phyloP scores from a whole-genome alignment of 2,888 invertebrate genomes.

The Odontocerum albicorne region DNA sequence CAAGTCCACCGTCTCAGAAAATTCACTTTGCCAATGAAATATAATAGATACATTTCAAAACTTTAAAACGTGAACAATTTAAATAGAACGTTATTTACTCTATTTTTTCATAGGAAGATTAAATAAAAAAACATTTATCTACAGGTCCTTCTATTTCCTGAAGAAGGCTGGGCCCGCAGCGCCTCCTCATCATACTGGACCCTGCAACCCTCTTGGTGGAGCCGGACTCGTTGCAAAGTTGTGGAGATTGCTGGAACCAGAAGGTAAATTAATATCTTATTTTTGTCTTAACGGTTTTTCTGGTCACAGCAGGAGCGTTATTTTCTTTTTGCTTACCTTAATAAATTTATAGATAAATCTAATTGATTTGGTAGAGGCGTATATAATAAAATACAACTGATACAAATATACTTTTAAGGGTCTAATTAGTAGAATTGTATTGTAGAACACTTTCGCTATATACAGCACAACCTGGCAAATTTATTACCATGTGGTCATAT shows the following conservation, averaged over 20 bases:
- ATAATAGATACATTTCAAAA: too few relatives aligned
- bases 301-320: neutral
- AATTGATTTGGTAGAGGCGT: too few relatives aligned
- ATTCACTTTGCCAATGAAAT: too few relatives aligned
- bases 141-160: slow-evolving; percentile 81
- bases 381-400: too few relatives aligned
- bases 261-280: slow-evolving; percentile 49
- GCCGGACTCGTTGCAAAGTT: slow-evolving; percentile 78
- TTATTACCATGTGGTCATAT: too few relatives aligned
- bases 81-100: neutral
- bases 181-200: slow-evolving; percentile 87
- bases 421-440: too few relatives aligned
- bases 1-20: neutral
- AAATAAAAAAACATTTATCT: slow-evolving; percentile 31
- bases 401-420: too few relatives aligned
- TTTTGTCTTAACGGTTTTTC: neutral
- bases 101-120: neutral
- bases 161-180: slow-evolving; percentile 87
- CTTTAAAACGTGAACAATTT: neutral
- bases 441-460: too few relatives aligned
- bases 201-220: slow-evolving; percentile 86
- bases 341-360: neutral
- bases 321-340: neutral
- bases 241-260: slow-evolving; percentile 81
- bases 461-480: too few relatives aligned